Conservation (phyloP, 2,113 vertebrate species). For the Galemys pyrenaicus region DNA sequence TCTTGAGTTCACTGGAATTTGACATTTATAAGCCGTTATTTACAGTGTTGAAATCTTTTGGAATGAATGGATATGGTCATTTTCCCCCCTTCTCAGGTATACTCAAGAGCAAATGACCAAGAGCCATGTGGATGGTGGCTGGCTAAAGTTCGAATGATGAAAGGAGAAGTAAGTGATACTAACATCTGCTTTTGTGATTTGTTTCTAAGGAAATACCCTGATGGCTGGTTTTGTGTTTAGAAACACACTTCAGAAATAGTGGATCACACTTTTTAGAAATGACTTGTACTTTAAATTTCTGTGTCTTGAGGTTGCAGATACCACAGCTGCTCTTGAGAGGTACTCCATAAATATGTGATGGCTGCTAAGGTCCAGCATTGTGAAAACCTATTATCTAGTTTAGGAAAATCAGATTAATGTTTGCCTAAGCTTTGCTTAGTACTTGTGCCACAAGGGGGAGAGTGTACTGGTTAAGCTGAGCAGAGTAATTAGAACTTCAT, state of each 20-base stretch:
- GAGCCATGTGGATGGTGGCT: constrained; percentile 92
- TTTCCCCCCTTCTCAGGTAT: constrained; percentile 82
- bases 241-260: constrained; percentile 7
- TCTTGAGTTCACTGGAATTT: constrained; percentile 28
- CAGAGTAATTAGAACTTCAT: constrained; percentile 52
- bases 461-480: background rate
- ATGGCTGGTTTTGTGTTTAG: constrained; percentile 18
- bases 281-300: background rate
- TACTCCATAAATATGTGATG: background rate
- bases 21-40: background rate
- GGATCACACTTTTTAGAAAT: background rate
- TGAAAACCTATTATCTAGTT: constrained; percentile 44
- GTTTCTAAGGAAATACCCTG: background rate
- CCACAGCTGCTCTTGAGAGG: background rate
- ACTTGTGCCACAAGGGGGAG: constrained; percentile 24
- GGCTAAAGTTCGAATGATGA: constrained; percentile 93
- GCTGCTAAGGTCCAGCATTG: background rate
- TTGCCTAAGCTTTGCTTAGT: constrained; percentile 29
- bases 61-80: background rate
- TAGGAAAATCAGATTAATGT: background rate
- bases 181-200: constrained; percentile 2
- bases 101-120: constrained; percentile 91
- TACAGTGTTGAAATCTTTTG: background rate
- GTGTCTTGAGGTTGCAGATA: constrained; percentile 32
- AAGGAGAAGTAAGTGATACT: constrained; percentile 87